Base-by-base conservation (phyloP, 2,113 vertebrate species). In the Oncorhynchus mykiss region DNA sequence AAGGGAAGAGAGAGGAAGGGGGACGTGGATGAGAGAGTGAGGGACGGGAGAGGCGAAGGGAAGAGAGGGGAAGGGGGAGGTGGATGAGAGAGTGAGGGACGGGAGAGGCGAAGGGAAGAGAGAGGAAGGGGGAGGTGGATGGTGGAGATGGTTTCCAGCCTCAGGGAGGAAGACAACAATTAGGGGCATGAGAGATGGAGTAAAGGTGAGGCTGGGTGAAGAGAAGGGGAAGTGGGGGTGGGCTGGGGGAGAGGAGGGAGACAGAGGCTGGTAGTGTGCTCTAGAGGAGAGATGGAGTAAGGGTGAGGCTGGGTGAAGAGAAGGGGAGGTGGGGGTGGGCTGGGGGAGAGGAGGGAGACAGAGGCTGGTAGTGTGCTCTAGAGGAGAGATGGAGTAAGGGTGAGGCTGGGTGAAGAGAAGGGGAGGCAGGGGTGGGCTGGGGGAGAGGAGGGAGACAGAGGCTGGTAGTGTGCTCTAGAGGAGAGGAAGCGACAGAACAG, bases 401-500 rank as follows among this genome's bases (percentile, higher is more conserved):
- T 77, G 65, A 80, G 73, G 77, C 77, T 80, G 67, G 80, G 48
- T 39, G 68, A 69, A 73, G 73, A 57, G 31, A 7, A 34, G 31
- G 6, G 31, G 6, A 34, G 31, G 6, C 1, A 6, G 31, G 31
- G 5, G 31, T 31, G 31, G 31, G 1, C 31, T 31, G 14, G 27
- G 62, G 27, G 75, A 49, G 66, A 25, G 48, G 59, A 34, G 39
- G 73, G 86, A 84, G 82, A 89, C 84, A 90, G 84, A 88, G 82
- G 73, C 80, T 31, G 5, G 34, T 83, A 85, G 84, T 89, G 87
- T 89, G 86, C 78, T 82, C 84, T 87, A 77, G 76, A 81, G 84
- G 85, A 80, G 84, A 80, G 77, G 83, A 84, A 83, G 78, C 13
- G 82, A 86, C 78, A 70, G 51, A 29, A 77, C 85, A 73, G 83